Base-by-base conservation (phyloP, 2,888 invertebrate species). In the Stratiomys singularior region DNA sequence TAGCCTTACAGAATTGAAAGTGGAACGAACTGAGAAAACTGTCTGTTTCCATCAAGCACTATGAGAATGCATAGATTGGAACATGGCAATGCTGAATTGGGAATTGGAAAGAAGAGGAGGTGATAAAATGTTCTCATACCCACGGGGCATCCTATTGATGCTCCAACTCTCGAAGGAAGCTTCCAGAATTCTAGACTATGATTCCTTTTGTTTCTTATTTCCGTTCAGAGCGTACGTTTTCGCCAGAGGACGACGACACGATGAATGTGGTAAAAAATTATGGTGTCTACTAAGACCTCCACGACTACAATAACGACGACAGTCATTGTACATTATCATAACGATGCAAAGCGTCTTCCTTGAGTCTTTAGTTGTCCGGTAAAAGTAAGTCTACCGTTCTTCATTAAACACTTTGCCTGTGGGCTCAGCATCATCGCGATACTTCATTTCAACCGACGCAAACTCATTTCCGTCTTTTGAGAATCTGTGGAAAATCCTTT, bases 401-500 rank as follows among this genome's bases (percentile, higher is more conserved):
- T 74, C 74, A 74, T 74, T 74, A 60, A 74, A 58, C 60, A 74
- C 74, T 74, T 74, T 37, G 74, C 74, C 71, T 74, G 25, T 13
- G 58, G 74, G 37, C 58, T 71, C 47, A n/a, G 9, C 71, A 27
- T 27, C 64, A 27, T 15, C 64, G 30, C 30, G 64, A 27, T 28
- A 25, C 64, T 30, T 30, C 30, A 60, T 25, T 64, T 30, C 30
- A 64, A 30, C 64, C 11, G 18, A 9, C 11, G 64, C 23, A 23
- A 64, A 30, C 64, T 64, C 64, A 30, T 64, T 64, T 64, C 30
- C 30, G 28, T 64, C 30, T 11, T 64, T 30, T 28, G 28, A 9
- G 30, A 64, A 23, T 60, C 28, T 15, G 13, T 64, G 64, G n/a
- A n/a, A 30, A 64, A 64, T 27, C 11, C 25, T 4, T 9, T 25